Conservation (phyloP, 1,140 invertebrate species). For the Drosophila chauvacae region DNA sequence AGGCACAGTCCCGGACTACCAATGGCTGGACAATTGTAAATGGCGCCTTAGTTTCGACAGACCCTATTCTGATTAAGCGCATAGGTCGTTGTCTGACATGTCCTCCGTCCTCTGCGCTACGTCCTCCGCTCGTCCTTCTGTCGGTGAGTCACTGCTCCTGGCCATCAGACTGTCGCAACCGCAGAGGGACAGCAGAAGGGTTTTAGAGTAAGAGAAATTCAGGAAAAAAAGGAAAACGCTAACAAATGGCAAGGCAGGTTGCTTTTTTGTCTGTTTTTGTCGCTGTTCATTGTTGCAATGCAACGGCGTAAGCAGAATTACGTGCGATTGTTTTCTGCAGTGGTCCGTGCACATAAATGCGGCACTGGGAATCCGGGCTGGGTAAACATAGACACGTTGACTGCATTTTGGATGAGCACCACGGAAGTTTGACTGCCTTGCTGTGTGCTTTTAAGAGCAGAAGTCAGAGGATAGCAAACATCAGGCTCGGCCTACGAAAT, state of each 20-base stretch:
- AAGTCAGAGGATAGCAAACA: slow-evolving; percentile 8
- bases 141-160: slow-evolving; percentile 35
- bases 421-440: slow-evolving; percentile 58
- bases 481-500: slow-evolving; percentile 3
- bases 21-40: slow-evolving; percentile 55
- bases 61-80: slow-evolving; percentile 74
- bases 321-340: slow-evolving; percentile 82
- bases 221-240: slow-evolving; percentile 44
- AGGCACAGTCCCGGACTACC: slow-evolving; percentile 8
- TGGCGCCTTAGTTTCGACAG: slow-evolving; percentile 67
- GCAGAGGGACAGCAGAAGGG: slow-evolving; percentile 33
- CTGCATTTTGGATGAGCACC: slow-evolving; percentile 76
- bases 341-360: slow-evolving; percentile 77
- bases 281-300: slow-evolving; percentile 69
- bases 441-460: slow-evolving; percentile 27
- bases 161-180: slow-evolving; percentile 70
- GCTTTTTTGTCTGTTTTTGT: slow-evolving; percentile 35
- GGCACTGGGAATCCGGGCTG: slow-evolving; percentile 31
- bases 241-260: slow-evolving; percentile 59
- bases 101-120: slow-evolving; percentile 11
- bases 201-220: slow-evolving; percentile 15
- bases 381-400: slow-evolving; percentile 80
- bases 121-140: slow-evolving; percentile 21
- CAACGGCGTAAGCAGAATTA: slow-evolving; percentile 81
- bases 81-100: slow-evolving; percentile 56